These are phyloP conservation scores for Semnornis frantzii DNA, from an alignment of 2,113 vertebrate species.

Conservation along the genomic window DNA sequence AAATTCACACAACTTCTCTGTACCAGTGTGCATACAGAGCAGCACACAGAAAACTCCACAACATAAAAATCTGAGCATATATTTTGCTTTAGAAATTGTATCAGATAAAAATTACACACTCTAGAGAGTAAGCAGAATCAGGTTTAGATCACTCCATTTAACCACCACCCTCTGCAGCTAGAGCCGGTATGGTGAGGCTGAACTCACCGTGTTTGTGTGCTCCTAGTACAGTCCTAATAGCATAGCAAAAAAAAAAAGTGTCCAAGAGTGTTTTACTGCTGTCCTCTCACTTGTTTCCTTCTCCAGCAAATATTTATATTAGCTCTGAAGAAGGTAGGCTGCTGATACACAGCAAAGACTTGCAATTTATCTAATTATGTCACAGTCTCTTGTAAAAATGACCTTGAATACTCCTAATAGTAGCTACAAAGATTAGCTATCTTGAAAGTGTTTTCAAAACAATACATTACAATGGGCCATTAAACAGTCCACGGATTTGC, in stretches of 20 bases:
- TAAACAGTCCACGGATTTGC: not conserved
- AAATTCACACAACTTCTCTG: not conserved
- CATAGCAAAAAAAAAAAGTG: not conserved
- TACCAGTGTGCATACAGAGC: not conserved
- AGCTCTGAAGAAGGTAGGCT: not conserved
- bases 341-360: not conserved
- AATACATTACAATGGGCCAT: not conserved
- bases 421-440: not conserved
- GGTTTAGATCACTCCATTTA: not conserved
- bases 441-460: not conserved
- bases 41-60: not conserved
- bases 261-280: not conserved
- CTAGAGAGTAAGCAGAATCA: not conserved
- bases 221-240: not conserved
- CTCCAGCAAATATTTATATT: conserved; percentile 24
- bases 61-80: not conserved
- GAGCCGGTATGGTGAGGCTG: not conserved
- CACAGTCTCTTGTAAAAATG: not conserved
- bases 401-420: not conserved
- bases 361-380: not conserved
- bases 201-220: not conserved
- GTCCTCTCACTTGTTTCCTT: not conserved
- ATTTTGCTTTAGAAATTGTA: not conserved
- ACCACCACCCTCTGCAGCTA: not conserved
- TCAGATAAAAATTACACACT: not conserved